These are phyloP conservation scores for Acanthurus lineatus DNA, from an alignment of 2,797 vertebrate genomes.

Conservation along the genomic window DNA sequence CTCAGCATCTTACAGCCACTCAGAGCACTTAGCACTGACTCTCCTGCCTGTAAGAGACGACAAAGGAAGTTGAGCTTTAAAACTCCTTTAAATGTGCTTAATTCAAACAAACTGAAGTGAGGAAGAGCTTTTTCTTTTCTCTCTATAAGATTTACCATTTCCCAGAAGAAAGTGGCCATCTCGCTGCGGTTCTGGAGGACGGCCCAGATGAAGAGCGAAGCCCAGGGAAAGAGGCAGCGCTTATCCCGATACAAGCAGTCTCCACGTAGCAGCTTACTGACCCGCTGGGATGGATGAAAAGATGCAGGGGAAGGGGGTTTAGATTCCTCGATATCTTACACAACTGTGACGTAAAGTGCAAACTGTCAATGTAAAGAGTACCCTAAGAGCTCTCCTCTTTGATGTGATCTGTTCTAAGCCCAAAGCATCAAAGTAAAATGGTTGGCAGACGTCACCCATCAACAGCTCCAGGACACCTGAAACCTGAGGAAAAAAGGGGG, in stretches of 20 bases:
- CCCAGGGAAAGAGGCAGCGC: slow-evolving; percentile 85
- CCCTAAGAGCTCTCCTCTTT: slow-evolving; percentile 78
- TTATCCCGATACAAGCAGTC: slow-evolving; percentile 64
- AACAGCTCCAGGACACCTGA: slow-evolving; percentile 85
- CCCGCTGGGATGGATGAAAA: slow-evolving; percentile 35
- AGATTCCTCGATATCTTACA: background rate
- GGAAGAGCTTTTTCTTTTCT: background rate
- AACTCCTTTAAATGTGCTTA: background rate
- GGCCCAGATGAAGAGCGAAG: slow-evolving; percentile 92
- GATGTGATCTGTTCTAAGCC: slow-evolving; percentile 57
- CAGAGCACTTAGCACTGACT: slow-evolving; percentile 89
- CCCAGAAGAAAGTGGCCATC: slow-evolving; percentile 94
- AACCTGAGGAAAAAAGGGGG: slow-evolving; percentile 73
- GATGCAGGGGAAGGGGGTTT: background rate
- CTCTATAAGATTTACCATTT: slow-evolving; percentile 86
- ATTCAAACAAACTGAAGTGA: background rate
- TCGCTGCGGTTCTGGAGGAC: slow-evolving; percentile 90
- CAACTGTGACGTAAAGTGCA: background rate
- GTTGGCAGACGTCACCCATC: slow-evolving; percentile 88
- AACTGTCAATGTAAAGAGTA: slow-evolving; percentile 37
- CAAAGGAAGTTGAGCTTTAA: background rate
- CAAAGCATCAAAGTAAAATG: slow-evolving; percentile 82
- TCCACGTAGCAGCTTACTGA: slow-evolving; percentile 63
- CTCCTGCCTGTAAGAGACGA: slow-evolving; percentile 73
- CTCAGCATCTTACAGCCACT: slow-evolving; percentile 89